Evolutionary conservation across 2,113 vertebrate species (phyloP), one percentile per base, ranked within the genome.

Genomic region (Piaya cayana): DNA sequence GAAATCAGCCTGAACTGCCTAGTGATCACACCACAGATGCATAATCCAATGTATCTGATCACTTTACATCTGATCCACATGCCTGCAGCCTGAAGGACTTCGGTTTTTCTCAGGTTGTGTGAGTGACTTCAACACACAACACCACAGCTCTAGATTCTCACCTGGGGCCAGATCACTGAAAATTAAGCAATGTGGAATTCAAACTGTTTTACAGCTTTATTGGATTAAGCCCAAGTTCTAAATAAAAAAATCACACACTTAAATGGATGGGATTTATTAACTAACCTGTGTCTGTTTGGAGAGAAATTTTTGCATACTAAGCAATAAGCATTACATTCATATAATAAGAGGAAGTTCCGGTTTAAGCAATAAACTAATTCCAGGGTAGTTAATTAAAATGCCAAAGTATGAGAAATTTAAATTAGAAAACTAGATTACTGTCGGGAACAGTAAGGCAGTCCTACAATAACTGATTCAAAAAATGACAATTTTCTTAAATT

Each of bases 91-190:
- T 70, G 16, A 60, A 78, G 3, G 12, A 47, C 8, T 42, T 65
- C 0, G 0, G 1, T 45, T 47, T 74, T 27, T 42, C 39, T 42
- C 42, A 27, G 19, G 26, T 42, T 4, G 2, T 7, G 4, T 42
- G 55, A 59, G 5, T 22, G 10, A 55, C 6, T 30, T 68, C 56
- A 76, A 45, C 7, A 6, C 6, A 30, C 12, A 83, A 10, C 16
- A 72, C 6, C 11, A 20, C 9, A 26, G 9, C 12, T 49, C 2
- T 8, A 62, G 36, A 60, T 67, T 82, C 50, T 69, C 1, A 0
- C 32, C 36, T 22, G 30, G 6, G 12, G 36, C 11, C 42, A 43
- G 23, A 68, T 6, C 1, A 2, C 30, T 55, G 43, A 45, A 91
- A 82, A 67, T 39, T 25, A 75, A 34, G 60, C 21, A 22, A 52